phyloP scores from a whole-genome alignment of 2,113 vertebrate species.

The Oplegnathus fasciatus region DNA sequence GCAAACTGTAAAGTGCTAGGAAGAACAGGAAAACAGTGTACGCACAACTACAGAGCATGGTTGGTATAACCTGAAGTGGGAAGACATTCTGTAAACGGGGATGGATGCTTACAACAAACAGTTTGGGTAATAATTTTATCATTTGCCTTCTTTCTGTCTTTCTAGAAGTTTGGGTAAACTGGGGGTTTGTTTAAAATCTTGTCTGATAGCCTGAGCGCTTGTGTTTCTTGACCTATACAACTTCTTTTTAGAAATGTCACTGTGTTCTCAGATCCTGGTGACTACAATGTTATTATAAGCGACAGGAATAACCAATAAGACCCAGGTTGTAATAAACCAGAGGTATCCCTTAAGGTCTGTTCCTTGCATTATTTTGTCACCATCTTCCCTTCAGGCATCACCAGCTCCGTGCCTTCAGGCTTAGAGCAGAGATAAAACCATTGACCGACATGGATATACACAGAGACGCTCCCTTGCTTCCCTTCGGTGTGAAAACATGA shows the following conservation, averaged over 20 bases:
- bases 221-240: background rate
- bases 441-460: constrained; percentile 29
- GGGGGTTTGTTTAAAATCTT: background rate
- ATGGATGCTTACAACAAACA: background rate
- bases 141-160: background rate
- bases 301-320: background rate
- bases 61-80: no score
- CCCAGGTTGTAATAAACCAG: background rate
- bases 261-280: background rate
- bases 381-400: constrained; percentile 79
- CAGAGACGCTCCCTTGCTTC: constrained; percentile 69
- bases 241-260: no score
- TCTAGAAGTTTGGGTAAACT: background rate
- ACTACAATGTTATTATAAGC: background rate
- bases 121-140: background rate
- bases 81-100: background rate
- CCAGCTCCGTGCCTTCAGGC: constrained; percentile 52
- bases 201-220: background rate
- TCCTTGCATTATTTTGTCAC: background rate
- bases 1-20: no score
- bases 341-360: background rate
- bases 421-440: constrained; percentile 43
- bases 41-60: no score
- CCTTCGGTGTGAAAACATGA: constrained; percentile 68
- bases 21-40: no score